Evolutionary conservation across 1,140 invertebrate genomes (phyloP), one percentile per base, ranked within the genome.

Genomic region (Cherax quadricarinatus): DNA sequence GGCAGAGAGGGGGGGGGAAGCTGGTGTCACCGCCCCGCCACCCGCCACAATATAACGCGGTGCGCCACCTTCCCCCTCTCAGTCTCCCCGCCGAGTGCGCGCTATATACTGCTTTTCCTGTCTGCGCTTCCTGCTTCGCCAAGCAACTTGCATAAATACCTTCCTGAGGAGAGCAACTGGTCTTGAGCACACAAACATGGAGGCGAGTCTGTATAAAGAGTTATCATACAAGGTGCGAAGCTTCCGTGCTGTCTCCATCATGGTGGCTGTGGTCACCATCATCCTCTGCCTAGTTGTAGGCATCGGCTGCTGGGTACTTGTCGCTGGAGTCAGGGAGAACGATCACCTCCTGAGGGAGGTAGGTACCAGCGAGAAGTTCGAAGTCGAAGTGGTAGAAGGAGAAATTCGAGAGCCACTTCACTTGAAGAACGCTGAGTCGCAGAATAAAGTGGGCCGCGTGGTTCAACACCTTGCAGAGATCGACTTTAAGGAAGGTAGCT

Each of bases 231-330:
- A 87, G 51, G 80, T 92, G 51, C 78, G 87, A 85, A 86, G 91
- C 14, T 91, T 92, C 51, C 78, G 89, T 21, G 86, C 92, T 49
- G 89, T 92, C 24, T 90, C 93, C 30, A 51, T 92, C 21, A 78
- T 93, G 51, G 89, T 93, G 41, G 92, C 93, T 51, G 66, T 81
- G 48, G 93, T 93, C 16, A 92, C 93, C 16, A 57, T 93, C 16
- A 30, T 93, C 21, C 89, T 93, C n/a, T 92, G 91, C 73, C 79
- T 93, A 21, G 86, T 93, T 62, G 89, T 93, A n/a, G 93, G 93
- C 48, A 92, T 93, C 83, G 93, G 93, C 30, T 92, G 93, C 80
- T 93, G 90, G 88, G 85, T 93, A 1, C 80, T 93, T 5, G 91
- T 93, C 9, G 89, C 81, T 14, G 93, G 93, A 24, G 89, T 91